Base-by-base conservation (phyloP, 2,797 vertebrate genomes). In the Myoxocephalus aenaeus region DNA sequence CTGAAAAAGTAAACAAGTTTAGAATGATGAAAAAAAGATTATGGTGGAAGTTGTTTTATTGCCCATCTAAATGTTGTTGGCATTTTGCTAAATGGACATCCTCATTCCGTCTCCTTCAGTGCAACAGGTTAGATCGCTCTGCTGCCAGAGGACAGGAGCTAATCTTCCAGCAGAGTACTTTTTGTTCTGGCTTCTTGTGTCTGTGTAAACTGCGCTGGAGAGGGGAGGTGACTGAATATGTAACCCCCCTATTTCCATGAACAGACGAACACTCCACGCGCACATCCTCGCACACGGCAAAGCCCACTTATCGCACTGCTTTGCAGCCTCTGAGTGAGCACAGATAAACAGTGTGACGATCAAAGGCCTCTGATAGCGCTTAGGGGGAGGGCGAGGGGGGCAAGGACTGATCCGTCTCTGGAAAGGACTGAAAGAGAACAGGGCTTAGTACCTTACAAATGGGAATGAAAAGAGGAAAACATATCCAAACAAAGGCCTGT, bases 331-430 rank as follows among this genome's bases (percentile, higher is more conserved):
- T 84, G 89, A 89, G 84, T 71, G 83, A 86, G 79, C 71, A 65
- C 77, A 90, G 93, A 93, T 92, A 93, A 92, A 89, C 84, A 85
- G 78, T 76, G 75, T 88, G 88, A 86, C 46, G 80, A 93, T 91
- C 89, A 93, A 92, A 92, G 87, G 83, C 87, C 84, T 81, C 65
- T 22, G 84, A 90, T 85, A 85, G 80, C 14, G 68, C 79, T 79
- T 38, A 32, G 32, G 73, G 74, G 67, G 65, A 32, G 73, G 66
- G 61, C 1, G 27, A 9, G 22, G 10, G 74, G 58, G 59, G 17
- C 70, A 77, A 80, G 87, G 59, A 75, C 75, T 64, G 76, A 76
- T 86, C 83, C 17, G 29, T 86, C 78, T 90, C 80, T 91, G 77
- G 79, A 86, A 85, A 79, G 51, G 74, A 83, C 78, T 87, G 75